Evolutionary conservation across 2,113 vertebrate genomes (phyloP).

Genomic region (Hipposideros armiger): DNA sequence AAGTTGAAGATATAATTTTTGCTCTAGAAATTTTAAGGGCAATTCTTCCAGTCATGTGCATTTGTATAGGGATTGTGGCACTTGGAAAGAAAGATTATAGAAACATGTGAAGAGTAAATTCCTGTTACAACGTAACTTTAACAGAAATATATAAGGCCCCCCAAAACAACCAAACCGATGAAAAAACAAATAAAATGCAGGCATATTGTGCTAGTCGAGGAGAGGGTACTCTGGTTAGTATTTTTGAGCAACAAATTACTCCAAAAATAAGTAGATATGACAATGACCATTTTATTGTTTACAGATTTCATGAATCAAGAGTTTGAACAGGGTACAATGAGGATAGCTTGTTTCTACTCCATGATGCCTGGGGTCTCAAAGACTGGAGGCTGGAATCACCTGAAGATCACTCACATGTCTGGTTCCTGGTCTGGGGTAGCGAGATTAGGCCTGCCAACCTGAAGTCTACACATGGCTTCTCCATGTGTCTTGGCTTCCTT

Average conservation of each 20-base stretch:
- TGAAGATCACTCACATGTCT: background rate
- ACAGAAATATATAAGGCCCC: background rate
- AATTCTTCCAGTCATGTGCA: background rate
- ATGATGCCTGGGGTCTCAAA: background rate
- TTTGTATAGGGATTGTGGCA: background rate
- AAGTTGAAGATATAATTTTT: background rate
- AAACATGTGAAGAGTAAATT: background rate
- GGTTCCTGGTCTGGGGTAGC: background rate
- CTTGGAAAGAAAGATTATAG: background rate
- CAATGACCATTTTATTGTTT: background rate
- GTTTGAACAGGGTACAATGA: background rate
- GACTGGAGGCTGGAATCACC: background rate
- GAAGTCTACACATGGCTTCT: background rate
- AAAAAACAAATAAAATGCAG: background rate
- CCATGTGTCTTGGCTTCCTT: background rate
- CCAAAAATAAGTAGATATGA: background rate
- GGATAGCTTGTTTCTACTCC: background rate
- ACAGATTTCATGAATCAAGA: background rate
- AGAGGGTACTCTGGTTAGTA: background rate
- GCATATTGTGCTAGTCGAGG: background rate
- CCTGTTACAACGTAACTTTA: background rate
- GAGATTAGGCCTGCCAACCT: background rate
- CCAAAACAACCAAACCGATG: background rate
- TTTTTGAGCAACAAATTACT: background rate
- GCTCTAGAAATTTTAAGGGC: background rate